Percentiles rank a stretch among this genome's conserved stretches.
phyloP scores from a whole-genome alignment of 2,113 vertebrate species.

The Fukomys damarensis region DNA sequence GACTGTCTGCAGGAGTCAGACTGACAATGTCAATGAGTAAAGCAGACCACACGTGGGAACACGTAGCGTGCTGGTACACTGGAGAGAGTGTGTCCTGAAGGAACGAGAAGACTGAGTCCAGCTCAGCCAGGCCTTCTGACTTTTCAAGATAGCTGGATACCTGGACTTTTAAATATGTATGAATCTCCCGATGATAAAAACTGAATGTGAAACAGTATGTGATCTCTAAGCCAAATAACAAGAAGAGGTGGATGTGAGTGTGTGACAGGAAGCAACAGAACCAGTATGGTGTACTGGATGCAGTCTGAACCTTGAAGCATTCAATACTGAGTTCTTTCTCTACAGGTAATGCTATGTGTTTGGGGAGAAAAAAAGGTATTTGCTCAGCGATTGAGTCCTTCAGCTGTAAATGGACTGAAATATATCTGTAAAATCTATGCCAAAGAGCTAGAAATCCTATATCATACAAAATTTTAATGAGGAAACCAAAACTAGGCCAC shows the following conservation, averaged over 20 bases:
- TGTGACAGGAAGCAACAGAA: background rate
- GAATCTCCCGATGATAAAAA: background rate
- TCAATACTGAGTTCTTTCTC: background rate
- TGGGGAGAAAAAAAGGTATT: background rate
- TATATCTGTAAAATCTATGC: background rate
- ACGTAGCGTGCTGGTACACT: background rate
- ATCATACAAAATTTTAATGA: slow-evolving; percentile 21
- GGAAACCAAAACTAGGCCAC: slow-evolving; percentile 31
- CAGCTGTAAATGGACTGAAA: background rate
- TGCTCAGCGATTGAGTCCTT: background rate
- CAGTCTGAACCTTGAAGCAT: background rate
- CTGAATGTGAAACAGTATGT: background rate
- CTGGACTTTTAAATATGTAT: background rate
- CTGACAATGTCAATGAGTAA: background rate
- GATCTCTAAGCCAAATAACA: background rate
- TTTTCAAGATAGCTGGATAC: background rate
- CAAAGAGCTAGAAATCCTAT: background rate
- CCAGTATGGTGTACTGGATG: background rate
- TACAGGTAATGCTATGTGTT: background rate
- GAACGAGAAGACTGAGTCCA: background rate
- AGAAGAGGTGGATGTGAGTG: background rate
- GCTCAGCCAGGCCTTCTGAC: background rate
- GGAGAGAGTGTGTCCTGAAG: background rate
- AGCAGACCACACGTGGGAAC: background rate
- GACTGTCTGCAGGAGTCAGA: background rate